Evolutionary conservation across 2,888 invertebrate genomes (phyloP).

Genomic region (Pristionchus entomophagus): DNA sequence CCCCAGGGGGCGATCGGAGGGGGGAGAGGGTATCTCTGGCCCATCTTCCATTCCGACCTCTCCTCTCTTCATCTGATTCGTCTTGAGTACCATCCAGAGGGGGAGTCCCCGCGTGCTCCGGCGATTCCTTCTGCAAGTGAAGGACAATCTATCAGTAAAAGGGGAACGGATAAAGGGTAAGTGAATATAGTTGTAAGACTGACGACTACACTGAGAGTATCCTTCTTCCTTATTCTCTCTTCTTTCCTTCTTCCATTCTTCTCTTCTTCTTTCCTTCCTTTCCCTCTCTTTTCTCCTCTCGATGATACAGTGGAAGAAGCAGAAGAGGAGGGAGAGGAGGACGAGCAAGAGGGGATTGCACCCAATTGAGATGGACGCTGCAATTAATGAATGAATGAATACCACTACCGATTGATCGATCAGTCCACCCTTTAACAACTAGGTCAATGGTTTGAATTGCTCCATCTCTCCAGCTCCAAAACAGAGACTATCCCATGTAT

Average conservation of each 20-base stretch:
- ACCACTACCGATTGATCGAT: too few relatives aligned
- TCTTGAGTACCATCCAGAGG: neutral
- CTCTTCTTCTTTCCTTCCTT: conserved; percentile 35
- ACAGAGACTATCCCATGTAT: too few relatives aligned
- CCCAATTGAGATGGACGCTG: conserved; percentile 44
- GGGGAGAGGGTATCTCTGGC: neutral
- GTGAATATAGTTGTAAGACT: too few relatives aligned
- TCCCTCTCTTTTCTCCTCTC: neutral
- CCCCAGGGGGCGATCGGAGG: neutral
- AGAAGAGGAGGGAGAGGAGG: conserved; percentile 39
- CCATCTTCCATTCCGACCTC: neutral
- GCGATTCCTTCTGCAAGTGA: conserved; percentile 45
- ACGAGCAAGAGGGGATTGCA: conserved; percentile 43
- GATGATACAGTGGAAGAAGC: conserved; percentile 42
- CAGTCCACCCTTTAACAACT: too few relatives aligned
- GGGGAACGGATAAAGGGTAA: neutral
- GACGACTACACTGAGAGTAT: conserved; percentile 31
- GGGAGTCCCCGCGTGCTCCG: conserved; percentile 18
- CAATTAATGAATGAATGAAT: neutral
- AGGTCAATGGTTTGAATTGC: neutral
- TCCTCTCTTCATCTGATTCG: neutral
- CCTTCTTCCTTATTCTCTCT: neutral
- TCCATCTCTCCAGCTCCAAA: too few relatives aligned
- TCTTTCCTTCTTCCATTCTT: conserved; percentile 36
- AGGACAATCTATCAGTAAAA: neutral